Conservation (phyloP, 2,113 vertebrate species). For the Solea senegalensis region DNA sequence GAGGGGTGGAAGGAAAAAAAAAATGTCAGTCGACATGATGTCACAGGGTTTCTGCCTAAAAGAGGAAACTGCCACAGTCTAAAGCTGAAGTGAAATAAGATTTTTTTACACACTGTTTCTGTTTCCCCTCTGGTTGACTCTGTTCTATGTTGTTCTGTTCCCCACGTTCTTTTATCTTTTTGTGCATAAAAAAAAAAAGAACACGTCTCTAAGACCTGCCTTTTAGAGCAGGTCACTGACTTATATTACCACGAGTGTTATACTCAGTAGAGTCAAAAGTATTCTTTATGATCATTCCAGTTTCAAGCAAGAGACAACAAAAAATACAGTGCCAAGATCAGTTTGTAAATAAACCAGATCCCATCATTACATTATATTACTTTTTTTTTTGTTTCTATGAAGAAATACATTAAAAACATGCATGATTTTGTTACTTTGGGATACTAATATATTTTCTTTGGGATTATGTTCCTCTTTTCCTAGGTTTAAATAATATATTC, state of each 20-base stretch:
- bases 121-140: conserved; percentile 47
- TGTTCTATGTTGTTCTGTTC: conserved; percentile 51
- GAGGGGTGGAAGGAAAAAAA: background rate
- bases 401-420: conserved; percentile 76
- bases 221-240: conserved; percentile 65
- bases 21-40: conserved; percentile 51
- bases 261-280: conserved; percentile 64
- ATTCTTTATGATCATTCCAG: conserved; percentile 74
- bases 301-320: conserved; percentile 75
- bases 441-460: conserved; percentile 82
- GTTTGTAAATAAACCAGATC: conserved; percentile 81
- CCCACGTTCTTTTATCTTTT: conserved; percentile 43
- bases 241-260: conserved; percentile 68
- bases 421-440: conserved; percentile 86
- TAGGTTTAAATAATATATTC: conserved; percentile 82
- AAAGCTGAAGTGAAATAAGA: conserved; percentile 60
- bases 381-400: conserved; percentile 65
- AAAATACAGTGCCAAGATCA: conserved; percentile 82
- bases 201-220: conserved; percentile 62
- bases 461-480: conserved; percentile 72
- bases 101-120: conserved; percentile 68
- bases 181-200: conserved; percentile 57
- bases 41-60: conserved; percentile 72
- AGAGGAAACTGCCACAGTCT: conserved; percentile 75
- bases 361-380: conserved; percentile 35